phyloP scores from a whole-genome alignment of 2,797 vertebrate species.

The Sciurus vulgaris region DNA sequence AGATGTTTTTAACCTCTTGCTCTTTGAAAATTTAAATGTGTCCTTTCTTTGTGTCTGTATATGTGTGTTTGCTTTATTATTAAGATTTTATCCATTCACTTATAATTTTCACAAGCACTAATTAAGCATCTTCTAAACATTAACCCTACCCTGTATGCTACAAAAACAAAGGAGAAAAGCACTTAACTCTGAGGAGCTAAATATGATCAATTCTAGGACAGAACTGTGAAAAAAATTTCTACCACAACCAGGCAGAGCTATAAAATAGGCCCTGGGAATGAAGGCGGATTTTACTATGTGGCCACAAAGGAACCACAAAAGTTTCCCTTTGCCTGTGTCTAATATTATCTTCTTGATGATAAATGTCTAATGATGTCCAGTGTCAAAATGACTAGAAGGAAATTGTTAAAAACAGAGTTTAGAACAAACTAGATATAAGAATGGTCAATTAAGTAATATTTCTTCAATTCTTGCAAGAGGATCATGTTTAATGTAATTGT shows the following conservation, averaged over 20 bases:
- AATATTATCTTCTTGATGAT: not conserved
- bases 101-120: not conserved
- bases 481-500: not conserved
- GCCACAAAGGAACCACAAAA: not conserved
- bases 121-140: not conserved
- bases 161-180: not conserved
- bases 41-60: not conserved
- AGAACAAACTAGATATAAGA: not conserved
- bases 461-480: conserved; percentile 1
- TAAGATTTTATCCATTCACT: not conserved
- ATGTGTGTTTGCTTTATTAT: not conserved
- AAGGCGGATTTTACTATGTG: not conserved
- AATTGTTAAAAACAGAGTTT: conserved; percentile 6
- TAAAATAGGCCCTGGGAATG: not conserved
- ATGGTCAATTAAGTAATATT: not conserved
- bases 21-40: not conserved
- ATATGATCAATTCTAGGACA: not conserved
- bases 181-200: not conserved
- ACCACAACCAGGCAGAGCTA: not conserved
- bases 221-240: not conserved
- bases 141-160: not conserved
- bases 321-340: not conserved
- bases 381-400: not conserved
- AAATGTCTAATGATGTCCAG: not conserved
- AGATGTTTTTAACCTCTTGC: not conserved